These are phyloP conservation scores for Motacilla alba DNA, from an alignment of 2,113 vertebrate species.

Conservation along the genomic window DNA sequence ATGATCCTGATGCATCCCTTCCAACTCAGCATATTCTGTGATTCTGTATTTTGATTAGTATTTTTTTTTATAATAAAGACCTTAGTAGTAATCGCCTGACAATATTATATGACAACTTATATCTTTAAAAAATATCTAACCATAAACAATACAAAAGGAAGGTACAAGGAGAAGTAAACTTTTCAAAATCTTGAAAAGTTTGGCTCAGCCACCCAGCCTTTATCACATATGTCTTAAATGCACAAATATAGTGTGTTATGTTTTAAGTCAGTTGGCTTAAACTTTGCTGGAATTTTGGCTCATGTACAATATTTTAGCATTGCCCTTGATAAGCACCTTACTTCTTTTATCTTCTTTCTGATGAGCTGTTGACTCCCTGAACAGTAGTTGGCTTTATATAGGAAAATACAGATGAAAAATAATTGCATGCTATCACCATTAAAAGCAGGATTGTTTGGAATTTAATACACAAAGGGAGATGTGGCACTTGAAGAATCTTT, in stretches of 20 bases:
- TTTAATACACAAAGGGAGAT: neutral
- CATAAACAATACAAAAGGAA: neutral
- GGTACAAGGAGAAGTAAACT: neutral
- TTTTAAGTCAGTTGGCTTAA: neutral
- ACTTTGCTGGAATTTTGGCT: neutral
- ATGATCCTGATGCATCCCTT: neutral
- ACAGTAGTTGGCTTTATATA: neutral
- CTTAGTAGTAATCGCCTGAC: neutral
- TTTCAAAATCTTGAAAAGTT: neutral
- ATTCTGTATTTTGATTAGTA: neutral
- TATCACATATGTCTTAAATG: neutral
- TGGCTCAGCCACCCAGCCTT: neutral
- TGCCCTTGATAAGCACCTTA: neutral
- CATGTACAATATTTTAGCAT: neutral
- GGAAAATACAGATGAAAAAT: neutral
- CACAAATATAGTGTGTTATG: neutral
- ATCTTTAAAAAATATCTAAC: neutral
- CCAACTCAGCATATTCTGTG: neutral
- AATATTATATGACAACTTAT: neutral
- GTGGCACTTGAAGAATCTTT: neutral
- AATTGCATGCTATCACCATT: accelerated
- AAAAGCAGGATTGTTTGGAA: neutral
- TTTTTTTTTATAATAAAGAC: neutral
- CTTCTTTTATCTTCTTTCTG: neutral
- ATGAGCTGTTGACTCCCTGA: neutral